A percentile compares a stretch with the other conserved stretches of the same genome.
phyloP scores from a whole-genome alignment of 2,888 invertebrate species.

The Chironomus riparius region DNA sequence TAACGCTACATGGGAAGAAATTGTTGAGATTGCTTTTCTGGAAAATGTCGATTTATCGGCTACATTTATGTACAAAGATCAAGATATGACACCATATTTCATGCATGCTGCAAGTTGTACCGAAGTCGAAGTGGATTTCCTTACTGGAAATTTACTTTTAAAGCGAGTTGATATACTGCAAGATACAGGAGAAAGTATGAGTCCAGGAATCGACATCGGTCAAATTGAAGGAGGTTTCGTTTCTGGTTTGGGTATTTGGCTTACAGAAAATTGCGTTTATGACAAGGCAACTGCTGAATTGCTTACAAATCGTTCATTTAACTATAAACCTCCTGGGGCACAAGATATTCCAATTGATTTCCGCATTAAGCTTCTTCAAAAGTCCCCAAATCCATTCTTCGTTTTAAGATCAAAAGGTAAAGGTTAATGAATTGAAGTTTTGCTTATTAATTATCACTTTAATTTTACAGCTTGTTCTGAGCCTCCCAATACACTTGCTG shows the following conservation, averaged over 20 bases:
- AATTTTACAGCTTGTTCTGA: constrained; percentile 35
- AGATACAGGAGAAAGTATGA: constrained; percentile 58
- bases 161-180: constrained; percentile 58
- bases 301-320: constrained; percentile 54
- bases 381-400: constrained; percentile 46
- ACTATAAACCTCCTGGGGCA: constrained; percentile 49
- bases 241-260: constrained; percentile 51
- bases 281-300: constrained; percentile 47
- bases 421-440: too few species aligned
- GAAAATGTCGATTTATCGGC: constrained; percentile 32
- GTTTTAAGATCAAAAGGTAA: constrained; percentile 46
- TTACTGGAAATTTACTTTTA: constrained; percentile 61
- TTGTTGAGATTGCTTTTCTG: constrained; percentile 30
- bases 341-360: constrained; percentile 53
- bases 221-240: constrained; percentile 56
- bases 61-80: constrained; percentile 32
- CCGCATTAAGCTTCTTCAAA: constrained; percentile 45
- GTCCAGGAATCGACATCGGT: constrained; percentile 56
- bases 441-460: too few species aligned
- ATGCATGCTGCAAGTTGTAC: constrained; percentile 52
- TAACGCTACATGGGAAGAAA: constrained; percentile 28
- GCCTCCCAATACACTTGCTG: constrained; percentile 35
- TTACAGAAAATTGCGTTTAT: constrained; percentile 49
- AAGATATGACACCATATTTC: constrained; percentile 46
- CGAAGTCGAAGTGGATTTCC: constrained; percentile 63